Percentiles rank a stretch among this genome's conserved stretches.
Evolutionary conservation across 2,797 vertebrate genomes (phyloP).

Genomic region (Coluber constrictor): DNA sequence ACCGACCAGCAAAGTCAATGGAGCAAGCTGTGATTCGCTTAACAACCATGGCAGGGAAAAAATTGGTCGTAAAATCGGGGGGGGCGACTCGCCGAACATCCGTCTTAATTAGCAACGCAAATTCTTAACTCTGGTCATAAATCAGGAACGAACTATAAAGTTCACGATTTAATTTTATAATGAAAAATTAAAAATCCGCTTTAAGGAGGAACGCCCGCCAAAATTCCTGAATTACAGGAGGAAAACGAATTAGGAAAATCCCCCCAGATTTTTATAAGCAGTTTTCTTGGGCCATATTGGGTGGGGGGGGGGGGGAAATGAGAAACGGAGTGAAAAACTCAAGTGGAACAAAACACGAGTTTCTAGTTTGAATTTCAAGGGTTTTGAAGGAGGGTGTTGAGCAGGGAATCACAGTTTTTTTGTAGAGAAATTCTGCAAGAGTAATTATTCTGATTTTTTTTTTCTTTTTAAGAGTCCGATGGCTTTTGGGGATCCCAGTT

Average conservation of each 20-base stretch:
- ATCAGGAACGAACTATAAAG: too few species aligned
- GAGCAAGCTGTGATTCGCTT: neutral
- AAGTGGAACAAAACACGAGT: neutral
- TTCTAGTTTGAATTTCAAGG: neutral
- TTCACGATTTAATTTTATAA: neutral
- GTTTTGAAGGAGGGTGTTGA: neutral
- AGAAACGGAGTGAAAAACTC: neutral
- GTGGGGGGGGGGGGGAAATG: neutral
- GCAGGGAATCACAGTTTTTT: neutral
- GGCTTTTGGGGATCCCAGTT: neutral
- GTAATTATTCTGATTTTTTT: neutral
- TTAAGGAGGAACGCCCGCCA: neutral
- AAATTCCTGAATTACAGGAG: neutral
- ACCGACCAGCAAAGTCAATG: neutral
- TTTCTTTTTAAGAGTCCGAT: neutral
- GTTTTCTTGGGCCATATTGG: neutral
- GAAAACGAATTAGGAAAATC: neutral
- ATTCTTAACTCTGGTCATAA: neutral
- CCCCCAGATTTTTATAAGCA: neutral
- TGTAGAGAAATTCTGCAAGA: neutral
- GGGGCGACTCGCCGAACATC: neutral
- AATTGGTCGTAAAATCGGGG: neutral
- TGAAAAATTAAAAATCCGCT: accelerated
- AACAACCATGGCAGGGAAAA: accelerated
- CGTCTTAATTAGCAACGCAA: neutral